phyloP scores from a whole-genome alignment of 2,888 invertebrate genomes.

The Cephalotes varians region DNA sequence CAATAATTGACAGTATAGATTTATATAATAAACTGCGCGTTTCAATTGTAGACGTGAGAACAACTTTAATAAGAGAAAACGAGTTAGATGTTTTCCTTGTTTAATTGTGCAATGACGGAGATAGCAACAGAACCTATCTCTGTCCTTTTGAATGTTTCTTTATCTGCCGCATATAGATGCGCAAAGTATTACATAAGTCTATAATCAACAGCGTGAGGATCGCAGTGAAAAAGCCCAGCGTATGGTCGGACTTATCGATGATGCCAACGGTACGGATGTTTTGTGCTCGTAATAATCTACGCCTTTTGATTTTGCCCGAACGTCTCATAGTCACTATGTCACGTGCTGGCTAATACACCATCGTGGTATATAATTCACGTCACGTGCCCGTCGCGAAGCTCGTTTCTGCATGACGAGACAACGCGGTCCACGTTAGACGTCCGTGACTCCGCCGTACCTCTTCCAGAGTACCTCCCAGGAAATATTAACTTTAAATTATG shows the following conservation, averaged over 20 bases:
- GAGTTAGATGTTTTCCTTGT: too few species aligned
- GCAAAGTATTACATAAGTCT: too few species aligned
- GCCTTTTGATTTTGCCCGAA: neutral
- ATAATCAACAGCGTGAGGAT: too few species aligned
- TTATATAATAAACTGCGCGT: too few species aligned
- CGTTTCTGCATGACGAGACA: slow-evolving; percentile 45
- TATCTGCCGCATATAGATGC: too few species aligned
- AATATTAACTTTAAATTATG: slow-evolving; percentile 66
- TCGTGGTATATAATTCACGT: slow-evolving; percentile 29
- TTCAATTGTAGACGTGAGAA: too few species aligned
- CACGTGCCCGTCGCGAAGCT: slow-evolving; percentile 35
- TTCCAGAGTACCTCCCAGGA: slow-evolving; percentile 29
- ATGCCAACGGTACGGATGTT: slow-evolving; percentile 1
- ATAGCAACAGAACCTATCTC: too few species aligned
- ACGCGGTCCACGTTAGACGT: slow-evolving; percentile 64
- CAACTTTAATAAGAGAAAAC: too few species aligned
- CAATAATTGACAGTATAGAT: too few species aligned
- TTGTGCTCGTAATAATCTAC: neutral
- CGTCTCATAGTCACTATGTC: slow-evolving; percentile 1
- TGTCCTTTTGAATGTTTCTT: too few species aligned
- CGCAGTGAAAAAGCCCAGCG: neutral
- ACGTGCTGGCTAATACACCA: slow-evolving; percentile 26
- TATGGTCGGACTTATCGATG: neutral
- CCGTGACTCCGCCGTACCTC: slow-evolving; percentile 26
- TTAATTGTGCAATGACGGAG: too few species aligned